Conservation (phyloP, 1,140 invertebrate species). For the Halesus radiatus region DNA sequence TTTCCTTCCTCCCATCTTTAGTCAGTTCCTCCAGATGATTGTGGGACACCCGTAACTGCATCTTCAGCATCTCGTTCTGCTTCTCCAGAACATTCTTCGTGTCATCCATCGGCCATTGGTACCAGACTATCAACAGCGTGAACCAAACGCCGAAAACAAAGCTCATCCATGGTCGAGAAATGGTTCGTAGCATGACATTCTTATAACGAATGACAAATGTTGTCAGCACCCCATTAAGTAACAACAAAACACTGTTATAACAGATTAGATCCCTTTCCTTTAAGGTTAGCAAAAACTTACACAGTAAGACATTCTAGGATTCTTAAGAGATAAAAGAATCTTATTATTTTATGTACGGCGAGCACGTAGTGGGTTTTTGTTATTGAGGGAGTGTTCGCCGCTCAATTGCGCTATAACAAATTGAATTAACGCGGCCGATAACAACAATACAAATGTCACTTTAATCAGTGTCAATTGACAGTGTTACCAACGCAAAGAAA, state of each 20-base stretch:
- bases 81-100: conserved; percentile 60
- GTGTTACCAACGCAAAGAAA: conserved; percentile 1
- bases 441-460: conserved; percentile 28
- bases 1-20: conserved; percentile 51
- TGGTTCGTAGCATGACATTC: conserved; percentile 65
- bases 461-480: conserved; percentile 10
- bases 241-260: neutral
- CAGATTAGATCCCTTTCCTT: neutral
- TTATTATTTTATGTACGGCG: neutral
- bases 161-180: conserved; percentile 68
- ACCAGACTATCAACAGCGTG: conserved; percentile 63
- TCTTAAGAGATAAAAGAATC: neutral
- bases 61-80: conserved; percentile 67
- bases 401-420: conserved; percentile 32
- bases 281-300: neutral
- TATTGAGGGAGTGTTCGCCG: conserved; percentile 24
- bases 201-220: conserved; percentile 58
- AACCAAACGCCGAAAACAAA: conserved; percentile 65
- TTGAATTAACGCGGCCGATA: conserved; percentile 37
- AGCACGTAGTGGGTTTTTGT: neutral
- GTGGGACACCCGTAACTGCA: conserved; percentile 62
- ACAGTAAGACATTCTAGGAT: neutral
- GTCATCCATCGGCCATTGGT: conserved; percentile 66
- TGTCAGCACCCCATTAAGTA: neutral
- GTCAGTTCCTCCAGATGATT: conserved; percentile 61